phyloP scores from a whole-genome alignment of 2,888 invertebrate genomes.

The Psylliodes chrysocephalus region DNA sequence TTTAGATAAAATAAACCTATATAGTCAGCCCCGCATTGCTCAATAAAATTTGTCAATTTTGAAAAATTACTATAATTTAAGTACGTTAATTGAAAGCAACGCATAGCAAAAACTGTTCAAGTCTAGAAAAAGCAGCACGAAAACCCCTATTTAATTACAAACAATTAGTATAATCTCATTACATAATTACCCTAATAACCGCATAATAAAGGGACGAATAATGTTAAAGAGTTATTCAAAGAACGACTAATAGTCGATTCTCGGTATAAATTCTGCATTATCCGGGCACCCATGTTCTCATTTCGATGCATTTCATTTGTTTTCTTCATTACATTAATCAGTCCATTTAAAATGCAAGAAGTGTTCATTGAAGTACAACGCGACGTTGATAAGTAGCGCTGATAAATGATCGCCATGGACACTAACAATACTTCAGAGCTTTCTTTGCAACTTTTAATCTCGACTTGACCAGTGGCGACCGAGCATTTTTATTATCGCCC shows the following conservation, averaged over 20 bases:
- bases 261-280: conserved; percentile 29
- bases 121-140: background rate
- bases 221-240: conserved; percentile 19
- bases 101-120: background rate
- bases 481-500: too few species aligned
- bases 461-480: conserved; percentile 29
- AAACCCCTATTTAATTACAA: conserved; percentile 3
- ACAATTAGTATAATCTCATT: conserved; percentile 9
- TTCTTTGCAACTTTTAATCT: conserved; percentile 41
- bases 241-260: conserved; percentile 23
- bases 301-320: conserved; percentile 40
- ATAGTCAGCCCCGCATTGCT: too few species aligned
- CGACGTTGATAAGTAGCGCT: conserved; percentile 46
- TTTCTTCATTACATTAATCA: conserved; percentile 44
- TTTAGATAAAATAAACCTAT: too few species aligned
- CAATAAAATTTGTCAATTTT: too few species aligned
- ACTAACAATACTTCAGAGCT: conserved; percentile 44
- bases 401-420: conserved; percentile 43
- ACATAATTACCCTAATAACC: conserved; percentile 18
- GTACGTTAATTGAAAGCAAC: too few species aligned
- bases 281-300: conserved; percentile 41
- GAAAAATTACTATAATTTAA: too few species aligned
- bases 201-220: background rate
- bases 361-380: conserved; percentile 42
- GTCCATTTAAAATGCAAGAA: conserved; percentile 46